phyloP scores from a whole-genome alignment of 2,888 invertebrate genomes.

The Serripes groenlandicus region DNA sequence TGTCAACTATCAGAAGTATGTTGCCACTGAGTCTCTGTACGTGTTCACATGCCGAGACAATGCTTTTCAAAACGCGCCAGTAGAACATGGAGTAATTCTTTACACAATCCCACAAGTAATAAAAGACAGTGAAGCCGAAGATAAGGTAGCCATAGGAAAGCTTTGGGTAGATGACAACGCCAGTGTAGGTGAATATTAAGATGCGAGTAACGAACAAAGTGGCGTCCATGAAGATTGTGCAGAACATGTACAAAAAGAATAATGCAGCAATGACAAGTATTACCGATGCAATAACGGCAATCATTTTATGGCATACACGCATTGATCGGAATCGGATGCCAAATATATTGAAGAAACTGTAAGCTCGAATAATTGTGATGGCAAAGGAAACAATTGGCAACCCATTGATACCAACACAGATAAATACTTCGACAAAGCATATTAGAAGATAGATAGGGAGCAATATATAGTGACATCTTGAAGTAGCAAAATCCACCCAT shows the following conservation, averaged over 20 bases:
- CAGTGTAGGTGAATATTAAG: slow-evolving; percentile 62
- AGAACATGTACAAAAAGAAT: slow-evolving; percentile 61
- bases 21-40: slow-evolving; percentile 21
- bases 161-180: slow-evolving; percentile 64
- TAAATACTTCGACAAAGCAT: slow-evolving; percentile 44
- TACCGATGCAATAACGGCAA: not conserved
- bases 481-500: not conserved
- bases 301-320: not conserved
- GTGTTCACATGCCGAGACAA: slow-evolving; percentile 14
- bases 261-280: not conserved
- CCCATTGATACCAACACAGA: slow-evolving; percentile 51
- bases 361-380: slow-evolving; percentile 9
- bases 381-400: slow-evolving; percentile 52
- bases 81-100: slow-evolving; percentile 40
- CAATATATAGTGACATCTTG: not conserved
- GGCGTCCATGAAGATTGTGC: slow-evolving; percentile 64
- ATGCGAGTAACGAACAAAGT: slow-evolving; percentile 52
- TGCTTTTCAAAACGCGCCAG: slow-evolving; percentile 38
- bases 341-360: not conserved
- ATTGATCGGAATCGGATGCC: not conserved
- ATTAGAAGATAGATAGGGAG: slow-evolving; percentile 45
- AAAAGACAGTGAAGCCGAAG: slow-evolving; percentile 57
- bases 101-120: slow-evolving; percentile 59
- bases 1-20: not conserved
- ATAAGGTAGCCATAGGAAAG: slow-evolving; percentile 64